Evolutionary conservation across 1,140 invertebrate species (phyloP), one percentile per base, ranked within the genome.

Genomic region (Radopholus similis): DNA sequence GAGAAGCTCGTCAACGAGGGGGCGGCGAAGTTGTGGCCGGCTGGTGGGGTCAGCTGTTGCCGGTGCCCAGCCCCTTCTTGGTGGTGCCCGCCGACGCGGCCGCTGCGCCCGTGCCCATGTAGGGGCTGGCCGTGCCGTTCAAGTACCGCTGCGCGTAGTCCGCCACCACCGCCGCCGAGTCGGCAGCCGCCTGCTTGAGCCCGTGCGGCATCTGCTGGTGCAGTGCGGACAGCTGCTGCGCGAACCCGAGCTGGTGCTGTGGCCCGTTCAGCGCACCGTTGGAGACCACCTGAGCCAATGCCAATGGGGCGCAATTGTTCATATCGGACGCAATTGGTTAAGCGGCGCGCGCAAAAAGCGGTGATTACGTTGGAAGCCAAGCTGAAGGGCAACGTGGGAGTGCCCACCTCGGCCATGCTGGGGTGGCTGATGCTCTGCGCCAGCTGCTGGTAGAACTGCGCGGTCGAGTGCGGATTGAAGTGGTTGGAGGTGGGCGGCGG

Each of bases 211-310:
- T 42, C 18, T 40, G 59, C 30, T 9, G 38, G 49, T 62, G 49
- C 13, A 26, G 21, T 21, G 26, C 26, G 32, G 28, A 49, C 35
- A 40, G 47, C 30, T 47, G 59, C 11, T 49, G 59, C 34, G 26
- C 37, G 21, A 49, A 42, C 23, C 42, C 40, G 42, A 4, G 47
- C 58, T 44, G 58, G 30, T 30, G 58, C n/a, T 49, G 59, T 1
- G 59, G 59, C 5, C 59, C 59, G 30, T 62, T 62, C 23, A 62
- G 28, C 21, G 40, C 40, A 8, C 59, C 59, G 38, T 62, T 62
- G 4, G 59, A 62, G 3, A 62, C 49, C 59, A 47, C 49, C 42
- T 47, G 18, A 47, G 44, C 47, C 11, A 15, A 49, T n/a, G 44
- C 11, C 23, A 49, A 26, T 62, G 18, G 34, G 15, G 6, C 18